phyloP scores from a whole-genome alignment of 2,797 vertebrate species.

The Cygnus olor region DNA sequence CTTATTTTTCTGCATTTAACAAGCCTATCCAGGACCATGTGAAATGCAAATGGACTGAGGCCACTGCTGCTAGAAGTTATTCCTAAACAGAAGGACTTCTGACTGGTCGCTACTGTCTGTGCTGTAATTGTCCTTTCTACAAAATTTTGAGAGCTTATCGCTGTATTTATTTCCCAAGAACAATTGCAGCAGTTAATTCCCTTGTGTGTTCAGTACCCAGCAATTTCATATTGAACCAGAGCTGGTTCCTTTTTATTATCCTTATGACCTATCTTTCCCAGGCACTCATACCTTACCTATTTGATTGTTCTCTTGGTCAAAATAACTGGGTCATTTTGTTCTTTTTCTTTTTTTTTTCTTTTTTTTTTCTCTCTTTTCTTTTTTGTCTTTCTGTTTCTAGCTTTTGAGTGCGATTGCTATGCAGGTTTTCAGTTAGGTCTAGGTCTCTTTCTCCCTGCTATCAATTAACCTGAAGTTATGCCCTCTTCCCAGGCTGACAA shows the following conservation, averaged over 20 bases:
- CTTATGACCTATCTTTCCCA: not conserved
- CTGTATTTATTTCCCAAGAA: not conserved
- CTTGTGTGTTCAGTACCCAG: not conserved
- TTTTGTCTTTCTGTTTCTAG: not conserved
- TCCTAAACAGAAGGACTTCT: not conserved
- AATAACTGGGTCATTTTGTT: not conserved
- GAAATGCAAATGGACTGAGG: slow-evolving; percentile 2
- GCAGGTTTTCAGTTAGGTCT: not conserved
- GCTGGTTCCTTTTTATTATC: not conserved
- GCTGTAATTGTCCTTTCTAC: not conserved
- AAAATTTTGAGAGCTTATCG: not conserved
- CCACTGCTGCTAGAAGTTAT: not conserved
- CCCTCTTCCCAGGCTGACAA: not conserved
- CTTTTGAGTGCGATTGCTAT: not conserved
- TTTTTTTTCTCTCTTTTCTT: not conserved
- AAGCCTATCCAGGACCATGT: not conserved
- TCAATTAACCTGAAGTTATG: not conserved
- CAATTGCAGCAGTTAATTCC: not conserved
- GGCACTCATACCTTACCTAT: not conserved
- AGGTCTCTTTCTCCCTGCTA: not conserved
- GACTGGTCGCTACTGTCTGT: not conserved
- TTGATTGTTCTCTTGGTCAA: not conserved
- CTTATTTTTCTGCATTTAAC: slow-evolving; percentile 5
- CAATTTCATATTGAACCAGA: not conserved
- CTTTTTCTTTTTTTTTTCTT: not conserved